Base-by-base conservation (phyloP, 1,140 invertebrate species). In the Tenebrio molitor region DNA sequence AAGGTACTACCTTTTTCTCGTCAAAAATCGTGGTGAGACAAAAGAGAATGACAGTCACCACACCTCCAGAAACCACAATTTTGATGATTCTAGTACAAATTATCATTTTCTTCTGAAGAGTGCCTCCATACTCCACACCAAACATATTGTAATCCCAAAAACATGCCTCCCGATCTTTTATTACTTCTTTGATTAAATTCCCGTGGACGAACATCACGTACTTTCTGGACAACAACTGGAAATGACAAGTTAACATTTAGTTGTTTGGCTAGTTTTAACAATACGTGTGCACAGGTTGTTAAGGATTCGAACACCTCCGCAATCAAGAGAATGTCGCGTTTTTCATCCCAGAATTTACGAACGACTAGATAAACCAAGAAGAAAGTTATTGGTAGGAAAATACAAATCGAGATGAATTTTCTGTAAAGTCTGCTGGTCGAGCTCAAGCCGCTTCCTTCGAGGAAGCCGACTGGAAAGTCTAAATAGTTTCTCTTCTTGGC, bases 241-340 rank as follows among this genome's bases (percentile, higher is more conserved):
- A 58, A 14, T 29, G 12, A 14, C 1, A 29, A 14, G 25, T n/a
- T n/a, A n/a, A n/a, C n/a, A n/a, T n/a, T n/a, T n/a, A n/a, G n/a
- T n/a, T n/a, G n/a, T n/a, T n/a, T n/a, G n/a, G n/a, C n/a, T n/a
- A n/a, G n/a, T n/a, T n/a, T n/a, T n/a, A 39, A 39, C 6, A 21
- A 21, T 25, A 58, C 50, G 15, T 58, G 50, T 4, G 23, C 50
- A 58, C 50, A 58, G 1, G 50, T 58, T 6, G 50, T 58, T 25
- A 58, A 6, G 1, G 50, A 25, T 15, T 58, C 21, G 23, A 58
- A 58, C 23, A 58, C n/a, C 29, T 58, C 50, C 5, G 50, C 50
- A 10, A 25, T 14, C 4, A 58, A n/a, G n/a, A 58, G 14, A 2
- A 29, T 17, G 12, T 58, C 23, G 1, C n/a, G 25, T 58, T 25